A percentile compares a stretch with the other conserved stretches of the same genome.
These are phyloP conservation scores for Potamarius usumacintae DNA, from an alignment of 2,113 vertebrate species.

Conservation along the genomic window DNA sequence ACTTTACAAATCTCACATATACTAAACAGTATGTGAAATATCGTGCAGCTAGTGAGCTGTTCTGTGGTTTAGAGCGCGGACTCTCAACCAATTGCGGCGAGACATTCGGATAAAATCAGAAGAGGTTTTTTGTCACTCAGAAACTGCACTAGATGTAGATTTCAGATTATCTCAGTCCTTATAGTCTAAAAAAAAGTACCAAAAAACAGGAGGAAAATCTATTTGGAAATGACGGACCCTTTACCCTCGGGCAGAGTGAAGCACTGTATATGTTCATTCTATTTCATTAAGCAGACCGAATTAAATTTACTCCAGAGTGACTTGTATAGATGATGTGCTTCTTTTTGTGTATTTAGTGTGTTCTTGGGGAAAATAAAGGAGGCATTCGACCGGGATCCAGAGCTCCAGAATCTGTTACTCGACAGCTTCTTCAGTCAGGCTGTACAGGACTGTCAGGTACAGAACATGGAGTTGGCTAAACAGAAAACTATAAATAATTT, in stretches of 20 bases:
- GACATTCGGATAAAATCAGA: too few species aligned
- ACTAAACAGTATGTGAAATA: neutral
- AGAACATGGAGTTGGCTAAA: constrained; percentile 25
- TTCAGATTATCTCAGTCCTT: neutral
- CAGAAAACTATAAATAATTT: neutral
- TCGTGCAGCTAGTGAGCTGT: too few species aligned
- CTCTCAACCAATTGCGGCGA: too few species aligned
- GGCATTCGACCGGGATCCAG: constrained; percentile 85
- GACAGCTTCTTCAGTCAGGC: constrained; percentile 89
- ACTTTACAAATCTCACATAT: neutral
- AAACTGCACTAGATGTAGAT: neutral
- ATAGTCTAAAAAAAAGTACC: neutral
- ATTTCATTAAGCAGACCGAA: neutral
- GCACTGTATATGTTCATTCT: neutral
- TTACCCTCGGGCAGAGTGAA: neutral
- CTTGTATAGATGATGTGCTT: neutral
- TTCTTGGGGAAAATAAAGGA: constrained; percentile 98
- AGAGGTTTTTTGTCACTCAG: too few species aligned
- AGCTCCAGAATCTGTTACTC: constrained; percentile 87
- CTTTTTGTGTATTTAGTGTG: constrained; percentile 70
- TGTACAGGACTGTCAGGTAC: constrained; percentile 89
- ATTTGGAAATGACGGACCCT: neutral
- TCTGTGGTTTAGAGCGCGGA: too few species aligned
- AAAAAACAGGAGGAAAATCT: neutral
- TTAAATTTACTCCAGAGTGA: neutral